Base-by-base conservation (phyloP, 2,797 vertebrate species). In the Dicrostonyx torquatus region DNA sequence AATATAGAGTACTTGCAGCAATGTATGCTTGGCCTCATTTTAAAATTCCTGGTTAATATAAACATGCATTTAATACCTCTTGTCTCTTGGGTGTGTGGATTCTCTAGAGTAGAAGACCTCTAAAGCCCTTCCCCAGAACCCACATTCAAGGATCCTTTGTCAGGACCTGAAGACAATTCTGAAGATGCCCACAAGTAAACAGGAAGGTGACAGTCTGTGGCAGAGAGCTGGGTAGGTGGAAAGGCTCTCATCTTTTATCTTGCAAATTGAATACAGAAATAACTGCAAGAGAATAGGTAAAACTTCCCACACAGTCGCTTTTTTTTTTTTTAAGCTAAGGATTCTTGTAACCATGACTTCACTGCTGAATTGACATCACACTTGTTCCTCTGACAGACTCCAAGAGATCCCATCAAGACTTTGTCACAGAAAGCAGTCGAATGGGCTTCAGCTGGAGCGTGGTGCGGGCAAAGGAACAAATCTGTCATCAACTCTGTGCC, bases 201-300 rank as follows among this genome's bases (percentile, higher is more conserved):
- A 90, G 91, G 92, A 50, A 85, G 95, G 91, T 62, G 94, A 66
- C 66, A 94, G 87, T 31, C 79, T 80, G 86, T 93, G 53, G 26
- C 76, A 53, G 68, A 89, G 24, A 3, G 3, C 14, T 48, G 45
- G 87, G 89, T 95, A 92, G 94, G 94, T 77, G 95, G 95, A 62
- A 72, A 92, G 78, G 64, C 43, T 87, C 94, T 88, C 45, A 60
- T 37, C 37, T 11, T 96, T 97, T 96, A 80, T 96, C 96, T 97
- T 97, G 62, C 10, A 96, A 93, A 92, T 94, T 91, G 78, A 34
- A 87, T 84, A 8, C 50, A 20, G 85, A 96, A 97, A 97, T 93
- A 43, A 92, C 82, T 15, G 93, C 88, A 15, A 62, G 31, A 83
- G 86, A 96, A 94, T 91, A 96, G 95, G 96, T 92, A 64, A 95